Percentiles rank a stretch among this genome's conserved stretches.
phyloP scores from a whole-genome alignment of 2,113 vertebrate species.

The Pandion haliaetus region DNA sequence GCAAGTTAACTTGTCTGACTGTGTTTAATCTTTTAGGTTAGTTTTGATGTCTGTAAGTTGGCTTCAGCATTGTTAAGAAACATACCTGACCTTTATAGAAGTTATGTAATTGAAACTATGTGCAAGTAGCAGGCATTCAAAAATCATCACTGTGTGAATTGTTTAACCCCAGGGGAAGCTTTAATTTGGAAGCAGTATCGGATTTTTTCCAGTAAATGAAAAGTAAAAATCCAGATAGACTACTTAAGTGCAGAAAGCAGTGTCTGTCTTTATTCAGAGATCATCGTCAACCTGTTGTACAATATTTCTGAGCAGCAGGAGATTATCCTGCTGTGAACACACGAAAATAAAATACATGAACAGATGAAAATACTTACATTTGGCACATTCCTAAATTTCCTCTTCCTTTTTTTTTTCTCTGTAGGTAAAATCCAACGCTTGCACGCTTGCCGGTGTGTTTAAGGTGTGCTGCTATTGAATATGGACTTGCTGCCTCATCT shows the following conservation, averaged over 20 bases:
- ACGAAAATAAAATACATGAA: not conserved
- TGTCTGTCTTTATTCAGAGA: not conserved
- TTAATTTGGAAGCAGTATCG: not conserved
- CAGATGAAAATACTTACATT: not conserved
- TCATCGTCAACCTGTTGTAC: not conserved
- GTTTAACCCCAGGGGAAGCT: constrained; percentile 3
- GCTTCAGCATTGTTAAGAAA: not conserved
- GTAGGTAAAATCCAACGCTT: not conserved
- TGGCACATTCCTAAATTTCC: not conserved
- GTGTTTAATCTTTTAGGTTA: not conserved
- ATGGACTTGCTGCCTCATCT: not conserved
- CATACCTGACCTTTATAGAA: not conserved
- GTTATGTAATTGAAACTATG: not conserved
- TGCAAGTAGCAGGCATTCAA: not conserved
- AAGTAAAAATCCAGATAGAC: not conserved
- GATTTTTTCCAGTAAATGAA: constrained; percentile 10
- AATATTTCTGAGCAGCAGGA: not conserved
- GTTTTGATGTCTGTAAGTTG: not conserved
- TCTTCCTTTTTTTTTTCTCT: not conserved
- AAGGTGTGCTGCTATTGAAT: not conserved
- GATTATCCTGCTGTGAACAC: not conserved
- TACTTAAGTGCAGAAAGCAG: not conserved
- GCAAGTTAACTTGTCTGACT: not conserved
- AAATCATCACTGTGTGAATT: not conserved
- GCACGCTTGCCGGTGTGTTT: accelerated